phyloP scores from a whole-genome alignment of 1,140 invertebrate genomes.

The Eulimnadia texana region DNA sequence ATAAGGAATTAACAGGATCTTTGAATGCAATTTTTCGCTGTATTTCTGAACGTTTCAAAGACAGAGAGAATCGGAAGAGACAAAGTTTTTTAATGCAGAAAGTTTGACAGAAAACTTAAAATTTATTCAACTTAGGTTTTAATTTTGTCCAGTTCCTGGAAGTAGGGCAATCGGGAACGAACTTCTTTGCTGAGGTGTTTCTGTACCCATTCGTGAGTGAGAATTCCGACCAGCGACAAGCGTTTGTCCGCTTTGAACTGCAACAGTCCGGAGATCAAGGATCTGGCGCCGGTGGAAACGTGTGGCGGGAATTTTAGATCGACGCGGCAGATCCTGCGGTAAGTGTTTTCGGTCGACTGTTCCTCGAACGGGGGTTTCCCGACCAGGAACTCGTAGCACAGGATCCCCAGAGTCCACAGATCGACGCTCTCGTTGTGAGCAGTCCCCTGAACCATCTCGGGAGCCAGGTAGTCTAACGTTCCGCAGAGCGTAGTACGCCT shows the following conservation, averaged over 20 bases:
- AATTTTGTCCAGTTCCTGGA: background rate
- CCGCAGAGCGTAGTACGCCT: slow-evolving; percentile 78
- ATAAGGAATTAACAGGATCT: no score
- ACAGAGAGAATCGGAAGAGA: no score
- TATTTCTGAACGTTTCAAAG: no score
- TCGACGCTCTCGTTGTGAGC: slow-evolving; percentile 70
- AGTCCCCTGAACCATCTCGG: slow-evolving; percentile 76
- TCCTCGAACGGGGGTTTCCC: slow-evolving; percentile 81
- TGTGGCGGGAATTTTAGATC: slow-evolving; percentile 57
- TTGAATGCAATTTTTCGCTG: no score
- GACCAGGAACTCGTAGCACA: slow-evolving; percentile 79
- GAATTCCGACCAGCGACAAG: slow-evolving; percentile 48
- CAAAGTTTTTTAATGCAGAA: no score
- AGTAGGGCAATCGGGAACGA: background rate
- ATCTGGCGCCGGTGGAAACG: slow-evolving; percentile 54
- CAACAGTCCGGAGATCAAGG: slow-evolving; percentile 70
- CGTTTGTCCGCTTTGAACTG: slow-evolving; percentile 53
- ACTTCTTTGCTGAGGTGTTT: slow-evolving; percentile 10
- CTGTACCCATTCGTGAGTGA: slow-evolving; percentile 53
- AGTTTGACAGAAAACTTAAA: no score
- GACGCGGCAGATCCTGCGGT: slow-evolving; percentile 55
- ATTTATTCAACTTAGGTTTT: background rate
- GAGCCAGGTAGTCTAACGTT: slow-evolving; percentile 86
- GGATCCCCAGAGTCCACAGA: slow-evolving; percentile 82
- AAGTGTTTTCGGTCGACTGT: slow-evolving; percentile 50